Evolutionary conservation across 2,113 vertebrate genomes (phyloP).

Genomic region (Rhagologus leucostigma): DNA sequence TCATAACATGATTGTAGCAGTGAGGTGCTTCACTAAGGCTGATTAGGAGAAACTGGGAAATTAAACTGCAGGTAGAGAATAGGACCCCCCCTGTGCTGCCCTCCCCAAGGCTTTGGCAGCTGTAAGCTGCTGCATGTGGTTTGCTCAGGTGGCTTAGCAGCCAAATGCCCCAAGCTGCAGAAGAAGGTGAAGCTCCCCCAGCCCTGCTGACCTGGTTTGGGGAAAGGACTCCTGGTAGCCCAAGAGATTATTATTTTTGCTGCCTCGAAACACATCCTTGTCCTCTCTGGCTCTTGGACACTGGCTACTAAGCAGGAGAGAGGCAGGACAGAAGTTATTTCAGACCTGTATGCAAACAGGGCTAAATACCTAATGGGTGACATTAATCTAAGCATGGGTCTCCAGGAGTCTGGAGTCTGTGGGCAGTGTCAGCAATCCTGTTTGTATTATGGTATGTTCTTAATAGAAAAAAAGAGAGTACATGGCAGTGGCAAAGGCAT

Average conservation of each 20-base stretch:
- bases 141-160: neutral
- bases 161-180: fast-evolving
- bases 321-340: neutral
- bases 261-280: neutral
- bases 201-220: neutral
- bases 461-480: neutral
- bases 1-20: neutral
- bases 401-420: neutral
- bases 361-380: neutral
- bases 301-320: neutral
- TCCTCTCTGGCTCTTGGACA: neutral
- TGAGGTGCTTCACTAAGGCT: neutral
- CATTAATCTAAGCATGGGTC: neutral
- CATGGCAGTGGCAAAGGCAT: neutral
- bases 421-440: neutral
- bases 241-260: neutral
- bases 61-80: neutral
- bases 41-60: neutral
- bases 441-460: neutral
- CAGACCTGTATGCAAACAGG: neutral
- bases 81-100: neutral
- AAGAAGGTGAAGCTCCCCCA: neutral
- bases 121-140: neutral
- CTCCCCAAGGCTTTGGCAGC: neutral
- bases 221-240: neutral